Conservation (phyloP, 2,113 vertebrate genomes). For the Barnardius zonarius region DNA sequence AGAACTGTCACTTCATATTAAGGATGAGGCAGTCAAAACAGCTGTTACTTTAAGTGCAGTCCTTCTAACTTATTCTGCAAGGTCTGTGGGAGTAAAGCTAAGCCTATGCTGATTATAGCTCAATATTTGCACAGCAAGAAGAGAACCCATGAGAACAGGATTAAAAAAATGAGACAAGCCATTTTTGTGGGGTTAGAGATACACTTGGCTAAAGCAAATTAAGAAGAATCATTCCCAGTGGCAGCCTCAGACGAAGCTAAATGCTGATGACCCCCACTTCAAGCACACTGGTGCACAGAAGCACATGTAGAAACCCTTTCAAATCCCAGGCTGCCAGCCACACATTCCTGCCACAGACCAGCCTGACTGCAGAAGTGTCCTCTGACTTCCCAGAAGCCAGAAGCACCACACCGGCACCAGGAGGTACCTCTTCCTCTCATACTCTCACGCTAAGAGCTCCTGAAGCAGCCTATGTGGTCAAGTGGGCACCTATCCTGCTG, state of each 20-base stretch:
- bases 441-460: background rate
- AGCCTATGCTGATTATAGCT: background rate
- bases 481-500: background rate
- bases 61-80: background rate
- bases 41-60: background rate
- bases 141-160: background rate
- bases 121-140: background rate
- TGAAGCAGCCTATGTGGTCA: background rate
- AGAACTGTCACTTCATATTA: background rate
- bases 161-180: background rate
- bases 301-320: background rate
- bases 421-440: background rate
- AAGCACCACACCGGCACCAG: accelerated
- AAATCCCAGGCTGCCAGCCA: background rate
- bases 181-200: background rate
- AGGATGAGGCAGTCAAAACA: background rate
- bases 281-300: background rate
- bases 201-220: background rate
- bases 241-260: background rate
- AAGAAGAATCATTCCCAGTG: background rate
- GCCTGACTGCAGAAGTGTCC: background rate
- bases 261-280: background rate
- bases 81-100: background rate
- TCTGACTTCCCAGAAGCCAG: too few species aligned
- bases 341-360: background rate